Base-by-base conservation (phyloP, 2,113 vertebrate species). In the Paramormyrops kingsleyae region DNA sequence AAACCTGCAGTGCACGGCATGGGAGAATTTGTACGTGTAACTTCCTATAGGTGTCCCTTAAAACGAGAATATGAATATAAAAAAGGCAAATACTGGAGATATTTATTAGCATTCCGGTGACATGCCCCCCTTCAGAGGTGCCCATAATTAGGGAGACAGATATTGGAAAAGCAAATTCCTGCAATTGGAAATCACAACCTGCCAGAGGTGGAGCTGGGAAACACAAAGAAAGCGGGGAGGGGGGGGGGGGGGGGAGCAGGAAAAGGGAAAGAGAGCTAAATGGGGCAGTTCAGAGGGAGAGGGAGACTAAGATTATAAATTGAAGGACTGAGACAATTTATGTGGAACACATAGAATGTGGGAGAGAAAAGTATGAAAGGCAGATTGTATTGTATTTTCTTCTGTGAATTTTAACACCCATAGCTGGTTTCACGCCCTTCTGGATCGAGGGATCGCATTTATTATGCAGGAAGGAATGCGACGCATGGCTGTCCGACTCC, bases 101-200 rank as follows among this genome's bases (percentile, higher is more conserved):
- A 94, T 91, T 89, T 91, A 94, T 96, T 96, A 94, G 95, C 95
- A 96, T 96, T 95, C 95, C 92, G 90, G 92, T 94, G 94, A 94
- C 95, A 94, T 70, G 92, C 94, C 94, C 94, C 95, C 95, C 95
- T 95, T 96, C 95, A 95, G 94, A 13, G 90, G 93, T 93, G 93
- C 93, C 95, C 94, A 95, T 95, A 95, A 96, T 95, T 95, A 95
- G 94, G 95, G 94, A 93, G 93, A 94, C 94, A 95, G 94, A 95
- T 94, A 95, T 95, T 95, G 94, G 95, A 95, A 96, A 95, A 95
- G 95, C 95, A 95, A 96, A 96, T 96, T 94, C 95, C 95, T 95
- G 94, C 94, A 94, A 93, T 93, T 95, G 94, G 94, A 96, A 96
- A 96, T 96, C 95, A 94, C 95, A 95, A 95, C 94, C 95, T 95